Evolutionary conservation across 1,140 invertebrate species (phyloP).

Genomic region (Leptestheria dahalacensis): DNA sequence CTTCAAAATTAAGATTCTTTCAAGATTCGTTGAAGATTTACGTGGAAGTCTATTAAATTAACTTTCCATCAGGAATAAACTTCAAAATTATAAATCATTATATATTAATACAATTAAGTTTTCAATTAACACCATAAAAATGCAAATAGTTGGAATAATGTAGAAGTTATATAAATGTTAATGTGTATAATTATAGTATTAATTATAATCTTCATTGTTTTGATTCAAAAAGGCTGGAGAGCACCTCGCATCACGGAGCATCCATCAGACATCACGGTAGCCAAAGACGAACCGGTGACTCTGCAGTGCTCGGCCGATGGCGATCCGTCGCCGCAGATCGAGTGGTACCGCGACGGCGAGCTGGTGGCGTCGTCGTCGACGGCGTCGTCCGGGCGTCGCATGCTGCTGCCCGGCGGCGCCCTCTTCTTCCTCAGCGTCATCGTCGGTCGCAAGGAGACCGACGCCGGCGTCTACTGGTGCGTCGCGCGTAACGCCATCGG

Average conservation of each 20-base stretch:
- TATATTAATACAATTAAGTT: too few species aligned
- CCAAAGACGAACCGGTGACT: conserved; percentile 76
- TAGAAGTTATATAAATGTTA: background rate
- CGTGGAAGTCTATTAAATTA: too few species aligned
- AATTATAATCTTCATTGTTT: background rate
- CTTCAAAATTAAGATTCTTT: too few species aligned
- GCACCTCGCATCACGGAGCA: conserved; percentile 34
- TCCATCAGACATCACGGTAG: conserved; percentile 77
- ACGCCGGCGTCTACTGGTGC: conserved; percentile 87
- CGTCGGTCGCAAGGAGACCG: conserved; percentile 78
- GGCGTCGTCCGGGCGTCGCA: conserved; percentile 40
- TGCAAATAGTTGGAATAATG: too few species aligned
- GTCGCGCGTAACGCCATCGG: conserved; percentile 76
- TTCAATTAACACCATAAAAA: too few species aligned
- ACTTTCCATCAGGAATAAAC: too few species aligned
- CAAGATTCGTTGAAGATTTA: too few species aligned
- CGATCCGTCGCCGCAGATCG: conserved; percentile 48
- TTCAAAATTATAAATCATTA: too few species aligned
- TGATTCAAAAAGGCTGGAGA: background rate
- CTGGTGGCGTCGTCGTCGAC: conserved; percentile 25
- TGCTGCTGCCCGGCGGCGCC: conserved; percentile 71
- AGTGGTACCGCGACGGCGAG: conserved; percentile 58
- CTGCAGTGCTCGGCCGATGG: conserved; percentile 75
- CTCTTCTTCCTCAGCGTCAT: conserved; percentile 79
- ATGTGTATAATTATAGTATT: too few species aligned